A percentile compares a stretch with the other conserved stretches of the same genome.
phyloP scores from a whole-genome alignment of 2,113 vertebrate genomes.

The Procavia capensis region DNA sequence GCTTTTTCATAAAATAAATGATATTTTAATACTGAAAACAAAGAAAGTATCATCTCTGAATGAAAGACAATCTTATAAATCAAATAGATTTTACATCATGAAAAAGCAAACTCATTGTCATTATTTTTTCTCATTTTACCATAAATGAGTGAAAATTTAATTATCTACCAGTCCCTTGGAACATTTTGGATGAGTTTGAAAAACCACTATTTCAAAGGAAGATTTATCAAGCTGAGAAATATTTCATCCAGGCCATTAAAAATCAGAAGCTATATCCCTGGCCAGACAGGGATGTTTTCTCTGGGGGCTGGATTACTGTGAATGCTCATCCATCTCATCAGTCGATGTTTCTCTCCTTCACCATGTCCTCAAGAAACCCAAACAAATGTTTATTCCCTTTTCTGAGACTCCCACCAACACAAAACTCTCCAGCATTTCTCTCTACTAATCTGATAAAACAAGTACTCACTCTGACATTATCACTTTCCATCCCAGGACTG shows the following conservation, averaged over 20 bases:
- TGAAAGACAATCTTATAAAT: slow-evolving; percentile 22
- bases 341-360: background rate
- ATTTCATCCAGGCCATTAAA: background rate
- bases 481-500: background rate
- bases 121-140: background rate
- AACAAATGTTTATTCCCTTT: background rate
- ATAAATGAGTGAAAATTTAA: background rate
- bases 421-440: background rate
- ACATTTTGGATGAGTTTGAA: background rate
- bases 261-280: background rate
- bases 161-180: background rate
- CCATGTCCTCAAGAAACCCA: background rate
- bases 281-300: background rate
- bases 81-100: background rate
- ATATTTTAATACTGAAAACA: slow-evolving; percentile 26
- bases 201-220: background rate
- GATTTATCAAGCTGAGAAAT: background rate
- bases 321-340: background rate
- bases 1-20: background rate
- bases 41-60: background rate
- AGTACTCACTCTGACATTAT: background rate
- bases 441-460: background rate
- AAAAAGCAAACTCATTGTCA: background rate
- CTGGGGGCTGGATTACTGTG: background rate
- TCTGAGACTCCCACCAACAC: background rate